Base-by-base conservation (phyloP, 2,888 invertebrate genomes). In the Tachina grossa region DNA sequence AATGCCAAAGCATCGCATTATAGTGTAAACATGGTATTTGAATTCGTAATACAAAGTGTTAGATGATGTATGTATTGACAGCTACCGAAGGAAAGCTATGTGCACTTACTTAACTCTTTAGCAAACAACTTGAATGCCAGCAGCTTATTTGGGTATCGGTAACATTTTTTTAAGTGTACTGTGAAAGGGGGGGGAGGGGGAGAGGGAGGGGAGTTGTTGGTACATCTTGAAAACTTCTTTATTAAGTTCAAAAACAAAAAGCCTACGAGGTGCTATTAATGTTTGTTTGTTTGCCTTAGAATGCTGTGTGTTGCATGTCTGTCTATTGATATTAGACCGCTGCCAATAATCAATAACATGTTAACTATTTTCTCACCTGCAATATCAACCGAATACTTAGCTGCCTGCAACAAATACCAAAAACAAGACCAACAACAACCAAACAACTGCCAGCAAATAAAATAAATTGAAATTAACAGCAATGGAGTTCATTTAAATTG, bases 331-430 rank as follows among this genome's bases (percentile, higher is more conserved):
- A 78, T 74, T 43, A 68, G 45, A 81, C 68, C 74, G 84, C 74
- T 63, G 74, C 81, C 31, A 81, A 81, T 85, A 78, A 85, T 74
- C 82, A 82, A 82, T 78, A 78, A 85, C 55, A 75, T 75, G 82
- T 75, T 79, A 85, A 85, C 75, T 69, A 66, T 82, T 82, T 79
- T 85, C 85, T 85, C 85, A 85, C 85, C 75, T 85, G 78, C 53
- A 79, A 75, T 53, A 82, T 74, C 63, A 77, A 53, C 71, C 76
- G 76, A 45, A 76, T 75, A 55, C 69, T 31, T 31, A 31, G 31
- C 63, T 49, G 65, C 53, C 43, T 51, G n/a, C 13, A 39, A 19
- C n/a, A 53, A 68, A 1, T 22, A 2, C 22, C 22, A 22, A 22
- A 1, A 22, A 31, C 53, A 68, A 75, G 51, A 49, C 6, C 5